Percentiles rank a stretch among this genome's conserved stretches.
phyloP scores from a whole-genome alignment of 2,888 invertebrate species.

The Lasioglossum morio region DNA sequence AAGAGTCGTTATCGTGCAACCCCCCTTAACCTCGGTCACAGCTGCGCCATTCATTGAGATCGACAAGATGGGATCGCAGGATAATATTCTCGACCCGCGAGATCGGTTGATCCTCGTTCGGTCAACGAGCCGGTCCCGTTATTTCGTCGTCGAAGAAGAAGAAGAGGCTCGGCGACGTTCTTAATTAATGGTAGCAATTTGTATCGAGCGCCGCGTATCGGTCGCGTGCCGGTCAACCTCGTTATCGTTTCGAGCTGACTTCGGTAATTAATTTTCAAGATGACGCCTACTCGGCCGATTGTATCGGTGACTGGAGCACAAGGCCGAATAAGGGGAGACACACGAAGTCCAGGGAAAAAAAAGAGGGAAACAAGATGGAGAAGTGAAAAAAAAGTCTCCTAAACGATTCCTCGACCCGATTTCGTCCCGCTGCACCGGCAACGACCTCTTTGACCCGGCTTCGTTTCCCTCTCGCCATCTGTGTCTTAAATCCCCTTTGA shows the following conservation, averaged over 20 bases:
- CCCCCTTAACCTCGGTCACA: conserved; percentile 1
- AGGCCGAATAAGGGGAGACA: background rate
- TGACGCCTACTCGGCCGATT: conserved; percentile 9
- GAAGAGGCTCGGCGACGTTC: background rate
- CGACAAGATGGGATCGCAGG: conserved; percentile 4
- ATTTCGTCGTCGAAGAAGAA: background rate
- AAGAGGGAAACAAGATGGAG: background rate
- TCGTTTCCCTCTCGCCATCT: conserved; percentile 9
- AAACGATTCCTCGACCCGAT: conserved; percentile 7
- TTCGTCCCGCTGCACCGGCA: background rate
- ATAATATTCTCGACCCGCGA: conserved; percentile 7
- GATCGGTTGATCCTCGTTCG: conserved; percentile 11
- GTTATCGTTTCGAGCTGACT: background rate
- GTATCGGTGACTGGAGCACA: background rate
- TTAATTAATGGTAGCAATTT: conserved; percentile 29
- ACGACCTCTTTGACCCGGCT: conserved; percentile 23
- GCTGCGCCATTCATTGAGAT: conserved; percentile 5
- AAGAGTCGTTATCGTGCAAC: conserved; percentile 7
- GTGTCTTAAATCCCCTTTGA: conserved; percentile 1
- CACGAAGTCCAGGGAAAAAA: background rate
- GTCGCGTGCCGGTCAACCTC: conserved; percentile 8
- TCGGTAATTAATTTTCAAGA: conserved; percentile 19
- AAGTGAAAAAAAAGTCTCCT: background rate
- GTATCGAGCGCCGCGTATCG: conserved; percentile 11
- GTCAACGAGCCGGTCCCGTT: conserved; percentile 11